phyloP scores from a whole-genome alignment of 2,888 invertebrate species.

The Ametastegia equiseti region DNA sequence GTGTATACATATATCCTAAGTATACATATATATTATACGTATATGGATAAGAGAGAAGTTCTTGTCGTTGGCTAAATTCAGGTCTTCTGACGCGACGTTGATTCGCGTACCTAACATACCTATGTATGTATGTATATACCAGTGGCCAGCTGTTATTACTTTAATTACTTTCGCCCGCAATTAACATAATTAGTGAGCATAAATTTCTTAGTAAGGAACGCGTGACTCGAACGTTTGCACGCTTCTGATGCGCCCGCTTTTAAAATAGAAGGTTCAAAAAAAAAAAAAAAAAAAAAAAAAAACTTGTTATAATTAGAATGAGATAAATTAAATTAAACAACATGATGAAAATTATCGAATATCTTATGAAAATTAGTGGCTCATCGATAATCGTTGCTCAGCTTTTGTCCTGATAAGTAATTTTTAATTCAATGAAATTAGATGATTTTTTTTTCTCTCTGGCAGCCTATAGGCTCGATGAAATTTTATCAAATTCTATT shows the following conservation, averaged over 20 bases:
- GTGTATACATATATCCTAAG: no score
- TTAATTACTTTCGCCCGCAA: constrained; percentile 41
- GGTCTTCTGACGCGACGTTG: constrained; percentile 10
- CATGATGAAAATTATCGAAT: no score
- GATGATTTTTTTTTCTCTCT: background rate
- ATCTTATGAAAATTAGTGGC: background rate
- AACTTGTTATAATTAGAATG: background rate
- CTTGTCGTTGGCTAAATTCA: background rate
- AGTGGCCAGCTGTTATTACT: constrained; percentile 36
- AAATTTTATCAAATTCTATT: background rate
- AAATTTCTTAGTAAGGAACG: constrained; percentile 34
- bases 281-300: background rate
- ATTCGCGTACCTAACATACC: background rate
- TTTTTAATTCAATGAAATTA: background rate
- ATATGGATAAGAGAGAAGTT: background rate
- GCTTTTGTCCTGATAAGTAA: background rate
- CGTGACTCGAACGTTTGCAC: constrained; percentile 4
- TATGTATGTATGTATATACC: background rate
- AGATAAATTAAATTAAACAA: background rate
- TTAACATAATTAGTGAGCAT: constrained; percentile 37
- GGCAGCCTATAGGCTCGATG: background rate
- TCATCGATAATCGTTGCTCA: background rate
- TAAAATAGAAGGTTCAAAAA: background rate
- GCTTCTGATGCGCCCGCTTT: background rate
- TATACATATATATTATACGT: no score